Conservation (phyloP, 2,797 vertebrate species). For the Thunnus albacares region DNA sequence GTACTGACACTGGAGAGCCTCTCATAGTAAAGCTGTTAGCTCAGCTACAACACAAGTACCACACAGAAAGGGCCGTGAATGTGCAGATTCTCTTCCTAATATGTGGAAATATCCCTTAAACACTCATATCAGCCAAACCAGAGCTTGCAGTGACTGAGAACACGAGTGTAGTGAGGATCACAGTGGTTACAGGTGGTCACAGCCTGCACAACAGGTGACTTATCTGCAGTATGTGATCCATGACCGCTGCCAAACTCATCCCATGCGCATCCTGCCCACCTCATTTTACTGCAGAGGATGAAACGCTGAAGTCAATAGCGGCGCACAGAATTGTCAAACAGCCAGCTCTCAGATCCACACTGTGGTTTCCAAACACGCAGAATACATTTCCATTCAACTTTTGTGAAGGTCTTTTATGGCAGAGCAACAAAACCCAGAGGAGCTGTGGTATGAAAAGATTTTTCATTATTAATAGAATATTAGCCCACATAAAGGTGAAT, state of each 20-base stretch:
- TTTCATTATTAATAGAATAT: conserved; percentile 86
- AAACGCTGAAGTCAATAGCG: conserved; percentile 35
- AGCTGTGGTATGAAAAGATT: conserved; percentile 69
- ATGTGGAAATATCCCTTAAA: not conserved
- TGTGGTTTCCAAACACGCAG: conserved; percentile 55
- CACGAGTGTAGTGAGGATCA: not conserved
- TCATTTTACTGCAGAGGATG: conserved; percentile 44
- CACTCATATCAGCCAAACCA: not conserved
- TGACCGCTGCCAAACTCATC: conserved; percentile 28
- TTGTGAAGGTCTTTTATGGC: conserved; percentile 73
- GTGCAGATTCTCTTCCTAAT: not conserved
- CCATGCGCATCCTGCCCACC: conserved; percentile 14
- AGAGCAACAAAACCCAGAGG: conserved; percentile 73
- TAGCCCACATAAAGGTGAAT: conserved; percentile 81
- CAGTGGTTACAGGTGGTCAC: conserved; percentile 26
- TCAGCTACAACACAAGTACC: too few relatives aligned
- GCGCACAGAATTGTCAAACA: conserved; percentile 52
- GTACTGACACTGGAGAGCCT: too few relatives aligned
- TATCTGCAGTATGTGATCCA: conserved; percentile 28
- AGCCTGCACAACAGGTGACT: conserved; percentile 28
- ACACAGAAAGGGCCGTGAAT: too few relatives aligned
- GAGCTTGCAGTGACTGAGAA: not conserved
- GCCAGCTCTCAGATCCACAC: conserved; percentile 52
- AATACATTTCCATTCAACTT: conserved; percentile 70
- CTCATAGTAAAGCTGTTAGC: too few relatives aligned